These are phyloP conservation scores for Paralichthys olivaceus DNA, from an alignment of 2,113 vertebrate genomes.

Conservation along the genomic window DNA sequence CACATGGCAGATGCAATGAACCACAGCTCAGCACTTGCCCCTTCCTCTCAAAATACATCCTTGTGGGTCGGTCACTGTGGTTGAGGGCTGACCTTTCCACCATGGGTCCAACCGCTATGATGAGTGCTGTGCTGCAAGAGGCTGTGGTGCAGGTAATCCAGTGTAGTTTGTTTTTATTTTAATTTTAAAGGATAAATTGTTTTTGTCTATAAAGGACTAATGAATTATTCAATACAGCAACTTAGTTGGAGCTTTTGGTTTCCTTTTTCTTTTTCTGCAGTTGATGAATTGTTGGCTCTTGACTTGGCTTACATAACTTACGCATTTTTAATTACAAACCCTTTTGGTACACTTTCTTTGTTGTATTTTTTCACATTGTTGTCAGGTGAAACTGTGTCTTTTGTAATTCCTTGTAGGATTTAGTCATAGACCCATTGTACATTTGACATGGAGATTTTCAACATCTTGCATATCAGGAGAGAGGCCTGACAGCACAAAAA, in stretches of 20 bases:
- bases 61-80: constrained; percentile 17
- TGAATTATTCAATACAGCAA: too few species aligned
- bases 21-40: constrained; percentile 23
- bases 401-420: too few species aligned
- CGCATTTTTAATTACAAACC: background rate
- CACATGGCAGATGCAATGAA: constrained; percentile 25
- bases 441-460: too few species aligned
- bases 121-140: background rate
- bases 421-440: too few species aligned
- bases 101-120: background rate
- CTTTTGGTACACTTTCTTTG: background rate
- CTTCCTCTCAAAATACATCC: constrained; percentile 30
- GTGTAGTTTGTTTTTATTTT: background rate
- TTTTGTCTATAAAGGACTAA: background rate
- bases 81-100: constrained; percentile 1
- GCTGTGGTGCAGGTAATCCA: background rate
- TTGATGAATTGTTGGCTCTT: background rate
- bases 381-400: too few species aligned
- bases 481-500: background rate
- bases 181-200: background rate
- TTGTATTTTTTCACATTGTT: too few species aligned
- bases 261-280: background rate
- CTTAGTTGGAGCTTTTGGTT: too few species aligned
- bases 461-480: too few species aligned
- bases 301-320: background rate